These are phyloP conservation scores for Lota lota DNA, from an alignment of 2,113 vertebrate genomes.

Conservation along the genomic window DNA sequence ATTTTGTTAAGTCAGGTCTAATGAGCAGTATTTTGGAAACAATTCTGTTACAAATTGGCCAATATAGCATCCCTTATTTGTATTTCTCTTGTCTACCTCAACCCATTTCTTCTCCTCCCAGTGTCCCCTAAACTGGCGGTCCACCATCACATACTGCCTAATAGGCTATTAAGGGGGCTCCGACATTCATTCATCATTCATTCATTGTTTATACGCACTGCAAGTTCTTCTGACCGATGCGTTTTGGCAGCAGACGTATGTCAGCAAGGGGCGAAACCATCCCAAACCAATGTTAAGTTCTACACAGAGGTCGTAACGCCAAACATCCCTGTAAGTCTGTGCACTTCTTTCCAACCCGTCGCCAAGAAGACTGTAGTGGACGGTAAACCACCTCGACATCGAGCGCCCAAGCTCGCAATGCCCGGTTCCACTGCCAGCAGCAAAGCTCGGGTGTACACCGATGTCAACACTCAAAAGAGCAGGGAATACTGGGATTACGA, in stretches of 20 bases:
- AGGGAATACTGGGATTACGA: slow-evolving; percentile 98
- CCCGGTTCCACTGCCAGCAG: slow-evolving; percentile 92
- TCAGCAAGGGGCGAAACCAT: slow-evolving; percentile 34
- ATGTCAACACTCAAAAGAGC: slow-evolving; percentile 95
- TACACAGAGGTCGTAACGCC: slow-evolving; percentile 40
- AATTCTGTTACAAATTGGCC: background rate
- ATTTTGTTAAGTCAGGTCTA: background rate
- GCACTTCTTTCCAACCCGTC: slow-evolving; percentile 51
- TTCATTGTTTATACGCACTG: slow-evolving; percentile 63
- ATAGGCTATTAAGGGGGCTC: slow-evolving; percentile 58
- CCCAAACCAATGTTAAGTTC: slow-evolving; percentile 46
- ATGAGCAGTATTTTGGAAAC: too few species aligned
- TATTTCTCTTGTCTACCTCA: slow-evolving; percentile 14
- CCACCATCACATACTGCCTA: slow-evolving; percentile 53
- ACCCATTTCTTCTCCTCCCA: background rate
- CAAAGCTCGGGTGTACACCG: slow-evolving; percentile 94
- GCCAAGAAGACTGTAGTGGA: slow-evolving; percentile 49
- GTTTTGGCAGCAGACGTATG: slow-evolving; percentile 33
- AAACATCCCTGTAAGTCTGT: slow-evolving; percentile 40
- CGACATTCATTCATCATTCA: slow-evolving; percentile 57
- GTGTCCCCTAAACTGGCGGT: slow-evolving; percentile 61
- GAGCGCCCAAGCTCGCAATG: slow-evolving; percentile 80
- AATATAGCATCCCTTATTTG: slow-evolving; percentile 1
- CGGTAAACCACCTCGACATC: slow-evolving; percentile 56
- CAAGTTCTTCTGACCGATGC: slow-evolving; percentile 43